Base-by-base conservation (phyloP, 2,113 vertebrate genomes). In the Xiphorhynchus elegans region DNA sequence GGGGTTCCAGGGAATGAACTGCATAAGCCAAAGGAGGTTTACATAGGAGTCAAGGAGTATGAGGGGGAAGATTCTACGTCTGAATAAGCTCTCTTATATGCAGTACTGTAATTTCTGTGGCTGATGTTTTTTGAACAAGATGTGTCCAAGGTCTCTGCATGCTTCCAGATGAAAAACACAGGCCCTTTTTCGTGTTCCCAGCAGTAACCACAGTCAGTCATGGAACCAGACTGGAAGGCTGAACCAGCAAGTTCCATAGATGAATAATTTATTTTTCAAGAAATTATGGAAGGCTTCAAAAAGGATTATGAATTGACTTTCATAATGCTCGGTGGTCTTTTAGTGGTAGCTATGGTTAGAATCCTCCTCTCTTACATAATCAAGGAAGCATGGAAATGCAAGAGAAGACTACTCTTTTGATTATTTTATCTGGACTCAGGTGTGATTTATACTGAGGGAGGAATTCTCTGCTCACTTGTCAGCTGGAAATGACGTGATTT, bases 211-310 rank as follows among this genome's bases (percentile, higher is more conserved):
- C 77, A 75, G 80, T 60, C 63, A 82, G 29, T 26, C 37, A 60
- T 7, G 28, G 29, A 89, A 69, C 37, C 25, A 33, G 31, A 21
- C 60, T 58, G 14, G 70, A 78, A 91, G 52, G 16, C 26, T 95
- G 17, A 1, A 86, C 46, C 37, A 80, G 23, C 20, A 84, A 84
- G 52, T 81, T 80, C 74, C 64, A 55, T 3, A 86, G 42, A 70
- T 62, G 40, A 93, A 83, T 90, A 89, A 60, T 26, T 78, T 72
- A 52, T 35, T 87, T 90, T 95, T 76, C 84, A 95, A 62, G 11
- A 79, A 93, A 73, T 77, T 91, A 74, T 60, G 46, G 31, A 87
- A 69, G 26, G 28, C 13, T 83, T 83, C 31, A 39, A 67, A 73
- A 87, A 83, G 20, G n/a, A 64, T 85, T 77, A 62, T 44, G 42